A percentile compares a stretch with the other conserved stretches of the same genome.
Conservation (phyloP, 2,888 invertebrate genomes). For the Chymomyza procnemis region DNA sequence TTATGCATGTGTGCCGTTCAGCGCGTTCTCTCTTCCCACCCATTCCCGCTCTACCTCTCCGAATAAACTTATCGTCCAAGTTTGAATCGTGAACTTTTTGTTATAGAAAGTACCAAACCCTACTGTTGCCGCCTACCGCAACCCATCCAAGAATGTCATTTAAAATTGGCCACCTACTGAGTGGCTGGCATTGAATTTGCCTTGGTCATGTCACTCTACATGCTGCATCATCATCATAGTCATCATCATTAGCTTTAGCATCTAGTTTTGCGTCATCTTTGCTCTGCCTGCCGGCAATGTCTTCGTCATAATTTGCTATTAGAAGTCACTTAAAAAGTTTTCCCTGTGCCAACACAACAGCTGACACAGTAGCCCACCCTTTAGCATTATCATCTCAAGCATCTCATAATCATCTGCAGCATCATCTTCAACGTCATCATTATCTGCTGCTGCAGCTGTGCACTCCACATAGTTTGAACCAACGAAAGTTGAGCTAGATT, state of each 20-base stretch:
- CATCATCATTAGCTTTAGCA: neutral
- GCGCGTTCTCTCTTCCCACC: constrained; percentile 3
- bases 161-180: constrained; percentile 42
- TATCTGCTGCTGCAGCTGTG: neutral
- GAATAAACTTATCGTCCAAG: constrained; percentile 71
- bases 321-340: constrained; percentile 69
- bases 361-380: neutral
- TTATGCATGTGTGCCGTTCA: constrained; percentile 28
- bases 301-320: constrained; percentile 68
- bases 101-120: constrained; percentile 39
- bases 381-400: neutral
- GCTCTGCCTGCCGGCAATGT: neutral
- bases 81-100: constrained; percentile 69
- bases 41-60: constrained; percentile 8
- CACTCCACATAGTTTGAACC: constrained; percentile 21
- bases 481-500: constrained; percentile 45
- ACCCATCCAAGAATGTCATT: constrained; percentile 40
- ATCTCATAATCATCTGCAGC: neutral
- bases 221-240: neutral
- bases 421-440: neutral
- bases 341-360: constrained; percentile 45
- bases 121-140: constrained; percentile 8
- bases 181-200: neutral
- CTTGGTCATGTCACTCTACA: neutral
- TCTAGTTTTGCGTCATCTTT: neutral